These are phyloP conservation scores for Enteromius thamalakanensis DNA, from an alignment of 2,797 vertebrate genomes.

Conservation along the genomic window DNA sequence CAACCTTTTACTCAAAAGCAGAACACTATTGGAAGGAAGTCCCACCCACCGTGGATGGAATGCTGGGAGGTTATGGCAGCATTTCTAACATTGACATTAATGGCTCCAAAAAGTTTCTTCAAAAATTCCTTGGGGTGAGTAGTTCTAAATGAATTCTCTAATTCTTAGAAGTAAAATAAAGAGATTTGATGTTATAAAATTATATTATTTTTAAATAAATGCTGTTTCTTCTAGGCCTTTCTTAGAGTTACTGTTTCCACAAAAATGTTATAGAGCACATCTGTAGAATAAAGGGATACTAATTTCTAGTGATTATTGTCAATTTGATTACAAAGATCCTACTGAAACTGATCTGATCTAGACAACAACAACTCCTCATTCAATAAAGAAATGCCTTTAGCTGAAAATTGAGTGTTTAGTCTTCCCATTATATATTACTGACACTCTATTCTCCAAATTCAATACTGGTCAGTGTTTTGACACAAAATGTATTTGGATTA, in stretches of 20 bases:
- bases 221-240: background rate
- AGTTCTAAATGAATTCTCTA: background rate
- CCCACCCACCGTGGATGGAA: slow-evolving; percentile 91
- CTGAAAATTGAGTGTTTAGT: no score
- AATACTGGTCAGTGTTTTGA: no score
- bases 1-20: slow-evolving; percentile 90
- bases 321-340: no score
- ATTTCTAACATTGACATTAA: slow-evolving; percentile 94
- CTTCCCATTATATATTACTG: no score
- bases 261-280: background rate
- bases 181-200: background rate
- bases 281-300: background rate
- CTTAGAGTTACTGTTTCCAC: background rate
- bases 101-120: slow-evolving; percentile 92
- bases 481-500: no score
- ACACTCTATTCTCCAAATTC: no score
- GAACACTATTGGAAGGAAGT: slow-evolving; percentile 92
- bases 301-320: no score
- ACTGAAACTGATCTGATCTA: no score
- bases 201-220: background rate
- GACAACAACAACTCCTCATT: no score
- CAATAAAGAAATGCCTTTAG: no score
- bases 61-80: slow-evolving; percentile 94
- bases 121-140: slow-evolving; percentile 89
- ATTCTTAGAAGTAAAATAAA: background rate